phyloP scores from a whole-genome alignment of 2,797 vertebrate genomes.

The Gastrophryne carolinensis region DNA sequence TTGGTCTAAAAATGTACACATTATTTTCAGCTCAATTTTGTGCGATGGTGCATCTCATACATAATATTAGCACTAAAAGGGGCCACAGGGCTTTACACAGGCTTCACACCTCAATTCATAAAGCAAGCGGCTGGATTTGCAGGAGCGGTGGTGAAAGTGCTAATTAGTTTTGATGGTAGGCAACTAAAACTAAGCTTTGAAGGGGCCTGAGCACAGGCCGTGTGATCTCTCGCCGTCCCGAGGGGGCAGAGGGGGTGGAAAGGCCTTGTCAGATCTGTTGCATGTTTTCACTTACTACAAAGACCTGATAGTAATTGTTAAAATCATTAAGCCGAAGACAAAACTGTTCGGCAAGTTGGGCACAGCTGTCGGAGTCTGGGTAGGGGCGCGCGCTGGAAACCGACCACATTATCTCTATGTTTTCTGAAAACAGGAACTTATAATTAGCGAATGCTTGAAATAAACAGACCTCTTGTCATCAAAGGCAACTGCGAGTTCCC shows the following conservation, averaged over 20 bases:
- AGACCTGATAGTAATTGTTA: constrained; percentile 40
- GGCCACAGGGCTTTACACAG: no score
- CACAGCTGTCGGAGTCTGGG: constrained; percentile 35
- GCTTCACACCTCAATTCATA: no score
- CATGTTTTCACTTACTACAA: constrained; percentile 38
- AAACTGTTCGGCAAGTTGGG: constrained; percentile 10
- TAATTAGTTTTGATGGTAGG: background rate
- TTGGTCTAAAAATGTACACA: no score
- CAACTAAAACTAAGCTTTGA: background rate
- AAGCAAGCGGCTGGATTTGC: background rate
- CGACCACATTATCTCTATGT: background rate
- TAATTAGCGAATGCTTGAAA: constrained; percentile 8
- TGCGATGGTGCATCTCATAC: no score
- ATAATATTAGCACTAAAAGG: no score
- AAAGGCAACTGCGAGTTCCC: no score
- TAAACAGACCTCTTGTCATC: background rate
- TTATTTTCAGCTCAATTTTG: no score
- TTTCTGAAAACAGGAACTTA: background rate
- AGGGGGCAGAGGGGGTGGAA: background rate
- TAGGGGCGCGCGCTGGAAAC: background rate
- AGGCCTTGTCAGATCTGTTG: constrained; percentile 26
- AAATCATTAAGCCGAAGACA: constrained; percentile 43
- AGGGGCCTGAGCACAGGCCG: background rate
- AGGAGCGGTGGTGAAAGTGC: background rate
- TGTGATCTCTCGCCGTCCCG: background rate